These are phyloP conservation scores for Epicampocera succincta DNA, from an alignment of 2,888 invertebrate species.

Conservation along the genomic window DNA sequence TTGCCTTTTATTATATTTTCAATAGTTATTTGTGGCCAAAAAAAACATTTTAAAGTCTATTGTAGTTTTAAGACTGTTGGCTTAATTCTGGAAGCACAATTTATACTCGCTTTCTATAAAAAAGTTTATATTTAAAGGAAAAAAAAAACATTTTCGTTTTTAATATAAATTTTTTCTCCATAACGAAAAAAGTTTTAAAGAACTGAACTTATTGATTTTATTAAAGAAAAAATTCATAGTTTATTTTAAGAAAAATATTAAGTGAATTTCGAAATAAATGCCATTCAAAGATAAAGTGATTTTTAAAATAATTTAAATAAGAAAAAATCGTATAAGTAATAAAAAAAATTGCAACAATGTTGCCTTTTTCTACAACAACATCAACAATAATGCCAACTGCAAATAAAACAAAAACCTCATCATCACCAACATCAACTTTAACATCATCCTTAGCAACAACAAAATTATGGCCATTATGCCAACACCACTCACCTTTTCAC, in stretches of 20 bases:
- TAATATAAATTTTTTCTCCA: too few species aligned
- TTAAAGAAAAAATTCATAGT: too few species aligned
- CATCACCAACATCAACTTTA: constrained; percentile 32
- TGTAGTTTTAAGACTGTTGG: constrained; percentile 6
- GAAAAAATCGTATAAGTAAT: too few species aligned
- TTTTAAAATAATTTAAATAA: too few species aligned
- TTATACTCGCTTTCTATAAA: not conserved
- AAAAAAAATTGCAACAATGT: constrained; percentile 46
- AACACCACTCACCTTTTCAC: constrained; percentile 47
- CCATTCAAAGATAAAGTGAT: too few species aligned
- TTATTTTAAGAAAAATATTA: too few species aligned
- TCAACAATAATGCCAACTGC: constrained; percentile 47
- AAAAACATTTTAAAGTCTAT: too few species aligned
- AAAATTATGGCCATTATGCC: constrained; percentile 44
- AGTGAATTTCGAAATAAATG: too few species aligned
- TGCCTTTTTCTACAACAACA: constrained; percentile 30
- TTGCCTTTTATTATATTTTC: too few species aligned
- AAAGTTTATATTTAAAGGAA: not conserved
- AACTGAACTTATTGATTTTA: too few species aligned
- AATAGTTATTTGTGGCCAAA: not conserved
- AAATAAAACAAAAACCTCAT: constrained; percentile 50
- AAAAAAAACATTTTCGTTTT: too few species aligned
- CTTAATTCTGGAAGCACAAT: not conserved
- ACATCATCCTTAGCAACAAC: constrained; percentile 29
- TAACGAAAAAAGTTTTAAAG: too few species aligned